Percentiles rank a stretch among this genome's conserved stretches.
These are phyloP conservation scores for Hystrix cristata DNA, from an alignment of 2,113 vertebrate species.

Conservation along the genomic window DNA sequence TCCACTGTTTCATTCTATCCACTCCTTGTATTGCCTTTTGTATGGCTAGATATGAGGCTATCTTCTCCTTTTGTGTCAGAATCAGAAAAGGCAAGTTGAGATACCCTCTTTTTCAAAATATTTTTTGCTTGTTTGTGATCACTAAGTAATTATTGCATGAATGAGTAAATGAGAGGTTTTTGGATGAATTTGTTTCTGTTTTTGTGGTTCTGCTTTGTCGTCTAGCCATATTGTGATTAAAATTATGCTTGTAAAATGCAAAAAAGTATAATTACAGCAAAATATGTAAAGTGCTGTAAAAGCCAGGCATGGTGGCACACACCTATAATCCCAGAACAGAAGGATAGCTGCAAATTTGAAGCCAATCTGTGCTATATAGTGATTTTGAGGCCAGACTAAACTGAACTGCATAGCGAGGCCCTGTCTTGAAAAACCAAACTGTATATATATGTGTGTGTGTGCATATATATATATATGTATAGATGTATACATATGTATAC, in stretches of 20 bases:
- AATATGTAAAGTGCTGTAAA: not conserved
- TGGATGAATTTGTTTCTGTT: not conserved
- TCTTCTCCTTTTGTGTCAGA: not conserved
- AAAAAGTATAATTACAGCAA: not conserved
- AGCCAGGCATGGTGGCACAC: too few species aligned
- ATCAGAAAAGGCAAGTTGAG: conserved; percentile 10
- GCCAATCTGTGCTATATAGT: too few species aligned
- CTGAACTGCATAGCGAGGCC: too few species aligned
- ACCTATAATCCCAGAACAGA: too few species aligned
- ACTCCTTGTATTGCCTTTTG: not conserved
- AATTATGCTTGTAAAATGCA: conserved; percentile 24
- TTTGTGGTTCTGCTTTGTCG: not conserved
- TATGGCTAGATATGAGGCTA: not conserved
- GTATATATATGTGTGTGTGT: too few species aligned
- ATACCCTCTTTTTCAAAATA: not conserved
- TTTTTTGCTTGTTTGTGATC: conserved; percentile 10
- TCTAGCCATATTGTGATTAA: conserved; percentile 29
- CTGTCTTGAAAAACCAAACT: too few species aligned
- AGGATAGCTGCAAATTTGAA: too few species aligned
- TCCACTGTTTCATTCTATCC: not conserved
- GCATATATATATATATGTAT: too few species aligned
- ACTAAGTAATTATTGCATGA: not conserved
- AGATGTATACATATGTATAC: too few species aligned
- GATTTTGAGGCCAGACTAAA: too few species aligned
- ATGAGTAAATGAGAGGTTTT: not conserved